Evolutionary conservation across 2,797 vertebrate genomes (phyloP).

Genomic region (Picus viridis): DNA sequence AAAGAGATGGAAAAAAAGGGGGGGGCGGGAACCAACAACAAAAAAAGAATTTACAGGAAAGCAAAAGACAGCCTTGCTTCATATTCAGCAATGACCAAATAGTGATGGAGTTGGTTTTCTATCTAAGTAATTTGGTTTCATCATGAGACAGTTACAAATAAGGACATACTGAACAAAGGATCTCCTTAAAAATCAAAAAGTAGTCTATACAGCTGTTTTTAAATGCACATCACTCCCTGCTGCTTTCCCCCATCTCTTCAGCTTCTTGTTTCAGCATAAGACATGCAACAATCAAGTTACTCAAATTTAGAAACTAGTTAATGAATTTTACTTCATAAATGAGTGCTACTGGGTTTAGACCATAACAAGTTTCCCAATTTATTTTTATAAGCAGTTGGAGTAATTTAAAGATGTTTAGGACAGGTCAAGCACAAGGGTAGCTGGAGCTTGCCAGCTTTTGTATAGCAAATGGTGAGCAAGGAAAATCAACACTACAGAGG

Average conservation of each 20-base stretch:
- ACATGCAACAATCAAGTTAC: constrained; percentile 1
- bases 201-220: background rate
- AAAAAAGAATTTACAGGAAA: constrained; percentile 2
- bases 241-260: background rate
- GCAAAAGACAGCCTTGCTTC: background rate
- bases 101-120: background rate
- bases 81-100: background rate
- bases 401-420: background rate
- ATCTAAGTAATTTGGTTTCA: background rate
- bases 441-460: background rate
- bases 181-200: constrained; percentile 4
- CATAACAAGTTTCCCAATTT: background rate
- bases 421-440: background rate
- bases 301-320: constrained; percentile 47
- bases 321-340: constrained; percentile 33
- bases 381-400: constrained; percentile 13
- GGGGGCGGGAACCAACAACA: no score
- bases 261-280: constrained; percentile 7
- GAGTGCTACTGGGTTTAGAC: constrained; percentile 1
- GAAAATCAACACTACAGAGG: background rate
- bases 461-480: background rate
- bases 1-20: background rate
- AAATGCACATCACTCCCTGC: background rate
- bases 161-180: background rate
- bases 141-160: constrained; percentile 2